Percentiles rank a stretch among this genome's conserved stretches.
Evolutionary conservation across 2,113 vertebrate genomes (phyloP).

Genomic region (Tinamus guttatus): DNA sequence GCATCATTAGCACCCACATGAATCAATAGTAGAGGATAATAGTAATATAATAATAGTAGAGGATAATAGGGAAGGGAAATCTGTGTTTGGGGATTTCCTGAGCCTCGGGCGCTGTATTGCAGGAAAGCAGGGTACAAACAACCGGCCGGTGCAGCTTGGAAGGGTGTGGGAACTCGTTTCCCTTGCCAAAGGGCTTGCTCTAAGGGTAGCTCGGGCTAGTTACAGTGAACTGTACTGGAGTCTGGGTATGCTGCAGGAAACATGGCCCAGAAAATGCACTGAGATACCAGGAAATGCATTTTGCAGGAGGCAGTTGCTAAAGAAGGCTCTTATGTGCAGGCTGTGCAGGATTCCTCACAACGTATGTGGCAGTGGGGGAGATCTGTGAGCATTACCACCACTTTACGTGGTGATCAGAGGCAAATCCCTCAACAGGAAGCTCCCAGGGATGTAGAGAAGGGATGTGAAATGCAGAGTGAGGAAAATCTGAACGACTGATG

Average conservation of each 20-base stretch:
- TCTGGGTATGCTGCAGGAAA: not conserved
- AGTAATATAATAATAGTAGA: too few species aligned
- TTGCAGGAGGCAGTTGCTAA: not conserved
- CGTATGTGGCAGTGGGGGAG: rapidly evolving
- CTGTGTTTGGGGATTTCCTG: not conserved
- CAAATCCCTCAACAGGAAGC: not conserved
- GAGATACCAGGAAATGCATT: not conserved
- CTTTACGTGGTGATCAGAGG: not conserved
- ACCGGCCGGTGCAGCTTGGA: not conserved
- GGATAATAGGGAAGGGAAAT: too few species aligned
- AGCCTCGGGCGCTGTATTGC: not conserved
- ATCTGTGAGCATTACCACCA: not conserved
- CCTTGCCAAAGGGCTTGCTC: not conserved
- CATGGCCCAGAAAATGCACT: not conserved
- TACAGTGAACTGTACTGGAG: not conserved
- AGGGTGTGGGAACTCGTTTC: not conserved
- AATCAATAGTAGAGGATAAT: too few species aligned
- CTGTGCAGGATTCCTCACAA: not conserved
- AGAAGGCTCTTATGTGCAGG: not conserved
- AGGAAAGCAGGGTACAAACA: not conserved
- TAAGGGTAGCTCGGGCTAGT: not conserved
- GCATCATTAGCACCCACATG: too few species aligned
- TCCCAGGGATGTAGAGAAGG: not conserved
- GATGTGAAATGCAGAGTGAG: not conserved
- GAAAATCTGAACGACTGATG: not conserved